Percentiles rank a stretch among this genome's conserved stretches.
Conservation (phyloP, 2,888 invertebrate genomes). For the Cancer borealis region DNA sequence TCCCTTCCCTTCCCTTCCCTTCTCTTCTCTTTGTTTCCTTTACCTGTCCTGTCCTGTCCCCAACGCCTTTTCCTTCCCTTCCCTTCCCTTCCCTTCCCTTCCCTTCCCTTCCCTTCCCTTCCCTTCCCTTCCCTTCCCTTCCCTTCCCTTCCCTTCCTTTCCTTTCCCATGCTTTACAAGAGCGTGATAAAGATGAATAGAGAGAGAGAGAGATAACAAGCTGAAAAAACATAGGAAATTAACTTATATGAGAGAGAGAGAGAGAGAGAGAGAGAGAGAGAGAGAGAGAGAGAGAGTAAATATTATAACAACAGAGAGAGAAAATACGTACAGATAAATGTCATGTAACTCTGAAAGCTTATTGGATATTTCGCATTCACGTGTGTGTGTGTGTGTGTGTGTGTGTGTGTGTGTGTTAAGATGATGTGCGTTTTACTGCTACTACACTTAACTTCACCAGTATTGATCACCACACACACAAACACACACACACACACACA, state of each 20-base stretch:
- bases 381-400: slow-evolving; percentile 14
- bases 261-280: slow-evolving; percentile 11
- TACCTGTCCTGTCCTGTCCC: too few relatives aligned
- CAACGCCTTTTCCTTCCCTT: neutral
- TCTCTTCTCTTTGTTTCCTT: too few relatives aligned
- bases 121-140: neutral
- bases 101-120: too few relatives aligned
- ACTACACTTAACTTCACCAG: neutral
- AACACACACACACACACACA: neutral
- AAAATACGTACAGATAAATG: neutral
- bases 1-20: neutral
- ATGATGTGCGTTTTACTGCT: too few relatives aligned
- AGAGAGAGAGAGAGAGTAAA: neutral
- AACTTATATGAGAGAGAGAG: neutral
- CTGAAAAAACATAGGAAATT: neutral
- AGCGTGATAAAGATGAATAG: neutral
- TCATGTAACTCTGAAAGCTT: neutral
- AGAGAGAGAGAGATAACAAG: neutral
- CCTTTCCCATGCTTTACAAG: neutral
- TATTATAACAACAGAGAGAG: neutral
- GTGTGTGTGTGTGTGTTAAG: slow-evolving; percentile 48
- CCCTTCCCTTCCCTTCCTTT: too few relatives aligned
- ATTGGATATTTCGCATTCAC: neutral
- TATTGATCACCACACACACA: slow-evolving; percentile 12
- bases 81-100: too few relatives aligned